Evolutionary conservation across 2,113 vertebrate genomes (phyloP).

Genomic region (Aramus guarauna): DNA sequence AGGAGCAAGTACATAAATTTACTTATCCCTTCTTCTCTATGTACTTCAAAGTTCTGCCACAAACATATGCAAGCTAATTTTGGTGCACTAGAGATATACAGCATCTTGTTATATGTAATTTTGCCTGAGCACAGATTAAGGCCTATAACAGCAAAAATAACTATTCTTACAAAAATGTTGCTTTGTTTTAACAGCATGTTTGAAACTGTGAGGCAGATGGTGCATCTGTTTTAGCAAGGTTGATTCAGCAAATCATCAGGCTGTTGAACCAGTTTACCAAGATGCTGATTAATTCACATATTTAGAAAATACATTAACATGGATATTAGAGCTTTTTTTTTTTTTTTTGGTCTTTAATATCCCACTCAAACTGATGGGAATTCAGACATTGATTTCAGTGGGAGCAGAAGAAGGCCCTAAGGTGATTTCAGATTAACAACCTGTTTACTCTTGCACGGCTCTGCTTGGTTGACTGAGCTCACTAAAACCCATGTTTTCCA

Average conservation of each 20-base stretch:
- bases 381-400: slow-evolving; percentile 43
- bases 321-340: slow-evolving; percentile 19
- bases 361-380: slow-evolving; percentile 36
- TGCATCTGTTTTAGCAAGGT: slow-evolving; percentile 34
- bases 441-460: slow-evolving; percentile 45
- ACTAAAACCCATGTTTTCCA: background rate
- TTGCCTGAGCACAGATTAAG: background rate
- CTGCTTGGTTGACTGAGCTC: background rate
- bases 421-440: slow-evolving; percentile 27
- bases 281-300: slow-evolving; percentile 49
- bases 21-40: background rate
- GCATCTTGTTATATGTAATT: background rate
- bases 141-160: background rate
- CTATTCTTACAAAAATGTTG: background rate
- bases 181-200: slow-evolving; percentile 15
- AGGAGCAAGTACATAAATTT: background rate
- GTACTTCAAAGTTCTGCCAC: background rate
- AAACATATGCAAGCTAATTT: background rate
- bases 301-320: slow-evolving; percentile 62
- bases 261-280: slow-evolving; percentile 58
- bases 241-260: slow-evolving; percentile 60
- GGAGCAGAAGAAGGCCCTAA: slow-evolving; percentile 17
- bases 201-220: slow-evolving; percentile 26
- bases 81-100: background rate
- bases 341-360: slow-evolving; percentile 12